Evolutionary conservation across 2,888 invertebrate species (phyloP).

Genomic region (Diarsia brunnea): DNA sequence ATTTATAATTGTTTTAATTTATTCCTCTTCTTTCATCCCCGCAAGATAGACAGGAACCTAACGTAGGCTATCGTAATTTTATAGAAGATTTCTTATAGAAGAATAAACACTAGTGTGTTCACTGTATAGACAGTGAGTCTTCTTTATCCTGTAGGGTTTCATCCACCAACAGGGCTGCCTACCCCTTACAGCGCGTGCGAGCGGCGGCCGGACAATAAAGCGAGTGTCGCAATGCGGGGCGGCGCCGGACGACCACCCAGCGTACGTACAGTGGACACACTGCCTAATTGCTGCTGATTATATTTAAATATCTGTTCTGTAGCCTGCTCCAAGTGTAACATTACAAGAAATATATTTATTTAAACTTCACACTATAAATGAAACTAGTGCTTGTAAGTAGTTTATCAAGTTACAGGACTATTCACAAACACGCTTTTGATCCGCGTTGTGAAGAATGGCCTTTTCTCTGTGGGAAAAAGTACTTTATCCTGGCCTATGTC

Average conservation of each 20-base stretch:
- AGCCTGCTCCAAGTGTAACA: neutral
- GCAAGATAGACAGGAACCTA: neutral
- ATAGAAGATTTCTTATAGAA: too few relatives aligned
- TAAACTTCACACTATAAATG: neutral
- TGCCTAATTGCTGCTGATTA: slow-evolving; percentile 49
- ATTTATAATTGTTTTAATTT: neutral
- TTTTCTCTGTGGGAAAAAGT: neutral
- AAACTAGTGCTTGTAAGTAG: neutral
- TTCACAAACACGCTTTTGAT: neutral
- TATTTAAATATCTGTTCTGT: slow-evolving; percentile 33
- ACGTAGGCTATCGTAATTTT: neutral
- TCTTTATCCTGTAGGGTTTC: too few relatives aligned
- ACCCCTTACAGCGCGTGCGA: slow-evolving; percentile 12
- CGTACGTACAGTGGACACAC: slow-evolving; percentile 25
- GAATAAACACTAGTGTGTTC: too few relatives aligned
- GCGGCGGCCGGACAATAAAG: slow-evolving; percentile 46
- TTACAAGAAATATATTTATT: neutral
- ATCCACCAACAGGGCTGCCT: slow-evolving; percentile 2
- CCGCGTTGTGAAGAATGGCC: neutral
- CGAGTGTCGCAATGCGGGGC: slow-evolving; percentile 66
- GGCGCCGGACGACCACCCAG: slow-evolving; percentile 33
- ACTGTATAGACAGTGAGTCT: too few relatives aligned
- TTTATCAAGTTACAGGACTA: neutral
- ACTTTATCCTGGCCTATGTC: neutral
- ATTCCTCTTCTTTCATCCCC: neutral